These are phyloP conservation scores for Nerophis lumbriciformis DNA, from an alignment of 2,113 vertebrate species.

Conservation along the genomic window DNA sequence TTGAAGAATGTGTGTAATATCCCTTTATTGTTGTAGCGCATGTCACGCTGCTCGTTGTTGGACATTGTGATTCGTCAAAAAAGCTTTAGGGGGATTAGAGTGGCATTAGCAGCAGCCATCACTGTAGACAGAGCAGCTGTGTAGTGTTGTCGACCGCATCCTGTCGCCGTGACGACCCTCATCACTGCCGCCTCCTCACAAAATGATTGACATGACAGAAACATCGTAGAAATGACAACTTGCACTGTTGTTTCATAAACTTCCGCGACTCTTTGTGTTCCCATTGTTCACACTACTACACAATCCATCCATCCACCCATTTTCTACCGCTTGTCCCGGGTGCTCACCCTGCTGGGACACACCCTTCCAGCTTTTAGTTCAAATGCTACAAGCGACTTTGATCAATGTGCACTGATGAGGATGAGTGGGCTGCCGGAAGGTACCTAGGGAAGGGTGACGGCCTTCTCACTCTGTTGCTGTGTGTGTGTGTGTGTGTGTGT, in stretches of 20 bases:
- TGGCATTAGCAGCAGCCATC: conserved; percentile 53
- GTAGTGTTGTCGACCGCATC: conserved; percentile 37
- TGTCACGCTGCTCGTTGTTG: conserved; percentile 51
- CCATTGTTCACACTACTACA: neutral
- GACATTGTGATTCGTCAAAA: conserved; percentile 63
- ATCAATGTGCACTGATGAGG: conserved; percentile 63
- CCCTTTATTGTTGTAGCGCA: conserved; percentile 61
- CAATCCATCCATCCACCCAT: conserved; percentile 5
- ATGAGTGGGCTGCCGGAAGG: conserved; percentile 60
- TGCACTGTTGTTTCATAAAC: neutral
- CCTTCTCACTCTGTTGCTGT: conserved; percentile 21
- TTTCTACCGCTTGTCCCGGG: conserved; percentile 11
- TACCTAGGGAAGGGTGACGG: conserved; percentile 23
- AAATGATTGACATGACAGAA: neutral
- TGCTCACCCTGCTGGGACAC: conserved; percentile 25
- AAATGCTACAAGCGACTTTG: conserved; percentile 59
- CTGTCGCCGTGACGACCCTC: conserved; percentile 30
- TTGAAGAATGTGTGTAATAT: conserved; percentile 67
- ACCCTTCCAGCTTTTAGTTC: conserved; percentile 17
- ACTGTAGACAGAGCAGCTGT: conserved; percentile 47
- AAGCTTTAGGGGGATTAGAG: conserved; percentile 63
- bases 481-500: conserved; percentile 18
- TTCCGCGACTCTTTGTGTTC: neutral
- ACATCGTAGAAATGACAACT: neutral
- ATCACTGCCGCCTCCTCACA: neutral